Conservation (phyloP, 2,888 invertebrate genomes). For the Mythimna pallens region DNA sequence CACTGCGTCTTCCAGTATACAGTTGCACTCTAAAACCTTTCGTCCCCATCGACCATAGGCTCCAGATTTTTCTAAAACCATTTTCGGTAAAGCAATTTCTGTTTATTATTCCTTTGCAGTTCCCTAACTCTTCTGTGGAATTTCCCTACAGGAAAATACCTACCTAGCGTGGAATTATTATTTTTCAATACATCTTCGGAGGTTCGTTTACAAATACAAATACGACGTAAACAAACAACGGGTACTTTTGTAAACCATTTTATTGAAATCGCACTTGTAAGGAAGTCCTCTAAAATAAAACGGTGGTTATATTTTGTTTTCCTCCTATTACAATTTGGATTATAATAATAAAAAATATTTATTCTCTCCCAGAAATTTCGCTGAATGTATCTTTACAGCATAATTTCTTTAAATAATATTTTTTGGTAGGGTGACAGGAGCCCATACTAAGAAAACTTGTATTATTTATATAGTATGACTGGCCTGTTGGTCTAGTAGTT, state of each 20-base stretch:
- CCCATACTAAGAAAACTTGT: no score
- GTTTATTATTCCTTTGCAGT: background rate
- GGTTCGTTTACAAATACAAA: constrained; percentile 5
- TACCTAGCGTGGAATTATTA: background rate
- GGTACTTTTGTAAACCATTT: constrained; percentile 4
- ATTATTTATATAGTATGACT: no score
- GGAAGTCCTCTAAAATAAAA: background rate
- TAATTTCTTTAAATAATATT: no score
- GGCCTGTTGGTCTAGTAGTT: no score
- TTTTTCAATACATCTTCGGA: background rate
- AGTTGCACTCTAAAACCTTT: no score
- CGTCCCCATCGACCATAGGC: no score
- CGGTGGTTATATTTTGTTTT: background rate
- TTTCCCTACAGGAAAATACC: background rate
- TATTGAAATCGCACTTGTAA: background rate
- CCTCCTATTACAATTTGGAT: background rate
- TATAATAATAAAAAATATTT: background rate
- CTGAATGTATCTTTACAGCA: no score
- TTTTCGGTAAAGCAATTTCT: background rate
- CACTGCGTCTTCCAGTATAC: background rate
- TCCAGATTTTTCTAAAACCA: no score
- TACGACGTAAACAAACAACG: background rate
- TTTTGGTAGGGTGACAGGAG: no score
- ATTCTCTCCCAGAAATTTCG: no score
- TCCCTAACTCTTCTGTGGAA: background rate